Base-by-base conservation (phyloP, 2,888 invertebrate genomes). In the Epinotia brunnichana region DNA sequence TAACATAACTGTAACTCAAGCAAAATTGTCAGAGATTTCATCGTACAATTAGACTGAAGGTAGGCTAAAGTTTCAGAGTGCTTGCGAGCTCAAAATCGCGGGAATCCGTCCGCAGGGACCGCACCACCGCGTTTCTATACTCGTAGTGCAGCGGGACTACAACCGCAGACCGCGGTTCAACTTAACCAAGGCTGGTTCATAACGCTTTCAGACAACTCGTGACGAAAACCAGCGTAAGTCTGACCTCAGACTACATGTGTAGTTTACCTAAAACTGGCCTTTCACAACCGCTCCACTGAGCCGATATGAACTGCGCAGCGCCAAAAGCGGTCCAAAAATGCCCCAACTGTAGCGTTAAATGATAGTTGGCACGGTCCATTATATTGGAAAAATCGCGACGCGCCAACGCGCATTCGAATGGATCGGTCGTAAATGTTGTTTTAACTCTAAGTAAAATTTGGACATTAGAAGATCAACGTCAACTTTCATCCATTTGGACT, bases 141-240 rank as follows among this genome's bases (percentile, higher is more conserved):
- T 48, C 5, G 48, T 48, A 66, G 41, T 66, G 66, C 66, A 66
- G 66, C 7, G 24, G 41, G 66, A 66, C 56, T 41, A 24, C 41
- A 39, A 67, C 57, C 72, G 69, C 75, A 57, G 41, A 66, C 66
- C 66, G 7, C 66, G 41, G 41, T 41, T 66, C 41, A 24, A 66
- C 54, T 41, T n/a, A 41, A 41, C 66, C 56, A 3, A 17, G 24
- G 17, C 13, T 48, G n/a, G 48, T 4, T 48, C 48, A 48, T 7
- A 48, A 48, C 48, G 48, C 48, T n/a, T 48, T 13, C 48, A n/a
- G 48, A 48, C 4, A 15, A 7, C 48, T n/a, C 44, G 4, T 44
- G 5, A 48, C n/a, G n/a, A 15, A n/a, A 48, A 48, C 48, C 48
- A 48, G n/a, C n/a, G 7, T 48, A n/a, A 48, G 15, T 7, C 48